Evolutionary conservation across 2,113 vertebrate genomes (phyloP).

Genomic region (Colossoma macropomum): DNA sequence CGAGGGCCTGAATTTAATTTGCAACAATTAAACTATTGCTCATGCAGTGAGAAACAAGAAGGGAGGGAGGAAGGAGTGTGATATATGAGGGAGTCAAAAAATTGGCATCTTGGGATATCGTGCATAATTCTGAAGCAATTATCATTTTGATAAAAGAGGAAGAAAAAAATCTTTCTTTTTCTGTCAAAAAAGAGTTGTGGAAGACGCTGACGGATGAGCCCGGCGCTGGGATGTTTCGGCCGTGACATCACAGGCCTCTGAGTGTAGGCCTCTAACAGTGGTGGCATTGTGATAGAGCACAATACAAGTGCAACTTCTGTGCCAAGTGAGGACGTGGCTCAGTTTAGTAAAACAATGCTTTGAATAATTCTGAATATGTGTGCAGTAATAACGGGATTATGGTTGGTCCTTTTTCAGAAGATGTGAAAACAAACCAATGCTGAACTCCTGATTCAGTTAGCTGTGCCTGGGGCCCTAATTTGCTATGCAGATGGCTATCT

Average conservation of each 20-base stretch:
- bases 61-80: constrained; percentile 9
- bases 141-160: not conserved
- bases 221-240: constrained; percentile 7
- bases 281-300: not conserved
- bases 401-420: not conserved
- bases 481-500: constrained; percentile 17
- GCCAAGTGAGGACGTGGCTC: not conserved
- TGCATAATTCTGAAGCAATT: constrained; percentile 25
- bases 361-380: not conserved
- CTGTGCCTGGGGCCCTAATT: not conserved
- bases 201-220: constrained; percentile 14
- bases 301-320: not conserved
- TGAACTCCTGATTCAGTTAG: not conserved
- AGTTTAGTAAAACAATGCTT: not conserved
- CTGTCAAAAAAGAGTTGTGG: not conserved
- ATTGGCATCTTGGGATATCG: constrained; percentile 1
- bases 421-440: not conserved
- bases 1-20: constrained; percentile 34
- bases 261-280: not conserved
- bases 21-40: constrained; percentile 35
- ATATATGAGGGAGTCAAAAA: constrained; percentile 14
- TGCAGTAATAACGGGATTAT: not conserved
- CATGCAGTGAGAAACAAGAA: constrained; percentile 4
- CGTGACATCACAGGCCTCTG: not conserved
- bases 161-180: constrained; percentile 1